Evolutionary conservation across 2,113 vertebrate genomes (phyloP), one percentile per base, ranked within the genome.

Genomic region (Paracanthobrama guichenoti): DNA sequence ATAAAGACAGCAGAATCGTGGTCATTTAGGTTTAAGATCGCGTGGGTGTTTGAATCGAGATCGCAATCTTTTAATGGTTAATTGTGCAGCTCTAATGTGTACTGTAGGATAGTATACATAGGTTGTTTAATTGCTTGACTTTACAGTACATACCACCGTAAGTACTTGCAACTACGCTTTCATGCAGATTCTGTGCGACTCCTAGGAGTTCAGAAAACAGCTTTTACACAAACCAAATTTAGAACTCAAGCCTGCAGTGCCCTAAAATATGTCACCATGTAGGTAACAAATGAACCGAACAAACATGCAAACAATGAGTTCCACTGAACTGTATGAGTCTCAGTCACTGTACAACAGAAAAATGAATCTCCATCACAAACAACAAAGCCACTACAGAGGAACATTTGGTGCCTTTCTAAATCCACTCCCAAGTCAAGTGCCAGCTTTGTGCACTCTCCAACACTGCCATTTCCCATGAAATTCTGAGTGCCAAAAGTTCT

Each of bases 341-440:
- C 35, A 75, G 46, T 20, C 16, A 16, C 46, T 31, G 8, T 75
- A 31, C 8, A 53, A 18, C 16, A 48, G n/a, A 75, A 75, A 75
- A 53, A 48, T 20, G 3, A 53, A 31, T 31, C 76, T 79, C 76
- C 42, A 48, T 46, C 10, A 48, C n/a, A 46, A 80, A 60, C 35
- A 79, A 80, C 16, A 31, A 28, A 80, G 24, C 42, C 31, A 78
- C 31, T 26, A 64, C 42, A 64, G 13, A 80, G 24, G 42, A 80
- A 66, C 59, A 80, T 62, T 28, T 48, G 39, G 59, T 48, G n/a
- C 78, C 59, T 62, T 79, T 80, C 42, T 80, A 80, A 79, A 71
- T 46, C 62, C 24, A 69, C 74, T 50, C 46, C 64, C 20, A 46
- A 20, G 9, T 81, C 4, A 20, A 71, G 18, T 16, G 9, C 46